Conservation (phyloP, 2,797 vertebrate genomes). For the Mus minutoides region DNA sequence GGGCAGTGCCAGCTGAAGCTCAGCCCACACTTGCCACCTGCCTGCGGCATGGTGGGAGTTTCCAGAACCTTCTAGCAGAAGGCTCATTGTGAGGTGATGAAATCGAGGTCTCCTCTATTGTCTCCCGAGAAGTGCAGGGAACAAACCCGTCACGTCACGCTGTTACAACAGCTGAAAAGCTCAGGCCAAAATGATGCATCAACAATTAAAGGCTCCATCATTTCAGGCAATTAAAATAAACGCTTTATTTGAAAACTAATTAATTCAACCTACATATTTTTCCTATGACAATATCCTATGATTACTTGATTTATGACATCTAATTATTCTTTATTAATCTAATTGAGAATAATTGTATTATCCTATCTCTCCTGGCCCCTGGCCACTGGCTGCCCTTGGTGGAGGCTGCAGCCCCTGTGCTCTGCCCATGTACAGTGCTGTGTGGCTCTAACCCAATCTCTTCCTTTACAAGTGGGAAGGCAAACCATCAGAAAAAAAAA, state of each 20-base stretch:
- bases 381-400: constrained; percentile 83
- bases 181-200: constrained; percentile 84
- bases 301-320: constrained; percentile 89
- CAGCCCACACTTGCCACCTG: constrained; percentile 60
- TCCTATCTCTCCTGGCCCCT: constrained; percentile 87
- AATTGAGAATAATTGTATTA: constrained; percentile 85
- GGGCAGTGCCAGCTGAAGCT: neutral
- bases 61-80: constrained; percentile 66
- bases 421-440: constrained; percentile 73
- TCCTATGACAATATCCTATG: constrained; percentile 88
- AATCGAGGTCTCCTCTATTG: constrained; percentile 73
- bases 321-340: constrained; percentile 91
- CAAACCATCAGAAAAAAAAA: constrained; percentile 77
- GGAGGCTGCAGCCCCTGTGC: constrained; percentile 83
- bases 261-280: constrained; percentile 91
- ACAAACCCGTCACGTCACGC: constrained; percentile 85
- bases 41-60: constrained; percentile 69
- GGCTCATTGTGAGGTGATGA: constrained; percentile 69
- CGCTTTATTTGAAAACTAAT: constrained; percentile 89
- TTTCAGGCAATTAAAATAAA: constrained; percentile 89
- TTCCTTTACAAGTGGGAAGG: constrained; percentile 77
- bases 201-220: constrained; percentile 88
- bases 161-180: constrained; percentile 84
- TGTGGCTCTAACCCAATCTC: constrained; percentile 64
- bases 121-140: constrained; percentile 73